Evolutionary conservation across 2,888 invertebrate species (phyloP), one percentile per base, ranked within the genome.

Genomic region (Aphidoletes aphidimyza): DNA sequence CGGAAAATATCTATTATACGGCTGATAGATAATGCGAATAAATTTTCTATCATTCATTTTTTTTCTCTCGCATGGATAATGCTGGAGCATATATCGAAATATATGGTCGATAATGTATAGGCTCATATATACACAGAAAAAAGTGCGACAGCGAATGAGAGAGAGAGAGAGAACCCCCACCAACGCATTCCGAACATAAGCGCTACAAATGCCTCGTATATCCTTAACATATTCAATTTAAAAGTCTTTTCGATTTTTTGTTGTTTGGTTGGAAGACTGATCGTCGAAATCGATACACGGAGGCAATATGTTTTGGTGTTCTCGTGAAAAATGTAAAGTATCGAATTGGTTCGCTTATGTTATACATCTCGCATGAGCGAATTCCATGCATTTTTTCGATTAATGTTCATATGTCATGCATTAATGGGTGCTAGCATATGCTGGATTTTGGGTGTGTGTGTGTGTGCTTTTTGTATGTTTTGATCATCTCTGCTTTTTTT

Each of bases 1-100:
- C 34, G 0, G 14, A 69, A 69, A 69, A 69, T 69, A 30, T 30
- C 69, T 34, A 30, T 69, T 69, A 69, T 54, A 54, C 54, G 54
- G 69, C 69, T 69, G 69, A 69, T 69, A 69, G 34, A 69, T 30
- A 34, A 69, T 69, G 30, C 69, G 69, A 69, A 69, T 69, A 69
- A 69, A 69, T 69, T 69, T 26, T 30, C 26, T 26, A 69, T 69
- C 26, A 30, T 69, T 69, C 69, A 69, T 69, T 69, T 69, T 69
- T 69, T n/a, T n/a, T n/a, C n/a, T n/a, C n/a, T 69, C 30, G 54
- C 69, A 30, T 34, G 69, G 26, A 69, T 69, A 30, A 69, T 69
- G 69, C 69, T n/a, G 69, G 17, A 30, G 69, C 69, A 30, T 19
- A 22, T 47, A 47, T 54, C 54, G n/a, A 22, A 54, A 54, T 54